Evolutionary conservation across 2,113 vertebrate species (phyloP), one percentile per base, ranked within the genome.

Genomic region (Thunnus thynnus): DNA sequence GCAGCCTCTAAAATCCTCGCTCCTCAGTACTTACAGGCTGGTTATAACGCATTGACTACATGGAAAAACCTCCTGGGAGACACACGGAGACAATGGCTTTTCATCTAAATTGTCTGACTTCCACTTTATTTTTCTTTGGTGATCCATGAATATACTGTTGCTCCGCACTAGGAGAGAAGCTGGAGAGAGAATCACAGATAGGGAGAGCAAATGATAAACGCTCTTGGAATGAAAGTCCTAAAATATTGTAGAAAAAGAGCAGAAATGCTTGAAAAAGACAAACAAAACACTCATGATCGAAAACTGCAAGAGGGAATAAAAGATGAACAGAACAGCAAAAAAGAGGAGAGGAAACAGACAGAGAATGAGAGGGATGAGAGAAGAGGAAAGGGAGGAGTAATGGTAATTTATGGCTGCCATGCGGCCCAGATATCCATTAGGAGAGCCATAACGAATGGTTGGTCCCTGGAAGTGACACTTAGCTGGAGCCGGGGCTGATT

Each of bases 401-500:
- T 80, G 51, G 65, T 89, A 85, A 92, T 92, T 89, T 91, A 91
- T 89, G 55, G 86, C 57, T 11, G 46, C 73, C 36, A 46, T 72
- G 66, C 56, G 27, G 68, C 75, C 60, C 73, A 73, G 76, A 73
- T 82, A 87, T 90, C 91, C 84, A 84, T 94, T 89, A 89, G 82
- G 68, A 72, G 56, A 3, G 58, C 32, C 48, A 55, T 90, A 90
- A 93, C 30, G 55, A 92, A 93, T 92, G 69, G 86, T 72, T 51
- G 79, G 77, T 74, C 88, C 72, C 86, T 84, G 76, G 74, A 80
- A 80, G 69, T 92, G 92, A 91, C 87, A 83, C 83, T 72, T 51
- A n/a, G 83, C 69, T 80, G 64, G 71, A 83, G 74, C 57, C 76
- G 13, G 81, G 76, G 30, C 77, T 91, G 91, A 94, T 86, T 89